Evolutionary conservation across 2,888 invertebrate species (phyloP).

Genomic region (Lepidocyrtoides sp.): DNA sequence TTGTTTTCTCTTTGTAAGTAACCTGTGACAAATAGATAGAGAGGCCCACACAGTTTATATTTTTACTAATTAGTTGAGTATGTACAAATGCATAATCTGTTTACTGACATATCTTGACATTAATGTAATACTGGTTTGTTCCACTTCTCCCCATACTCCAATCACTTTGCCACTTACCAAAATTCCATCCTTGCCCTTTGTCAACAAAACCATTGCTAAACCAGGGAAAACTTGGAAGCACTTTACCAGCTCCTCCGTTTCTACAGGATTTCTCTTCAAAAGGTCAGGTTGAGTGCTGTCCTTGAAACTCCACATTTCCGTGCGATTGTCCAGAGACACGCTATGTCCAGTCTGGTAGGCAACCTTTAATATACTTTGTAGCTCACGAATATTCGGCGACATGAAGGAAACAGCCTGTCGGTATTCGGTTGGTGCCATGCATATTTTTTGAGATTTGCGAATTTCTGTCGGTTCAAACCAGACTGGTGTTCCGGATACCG

Average conservation of each 20-base stretch:
- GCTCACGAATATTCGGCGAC: slow-evolving; percentile 94
- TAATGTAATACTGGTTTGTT: too few relatives aligned
- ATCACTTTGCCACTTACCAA: slow-evolving; percentile 66
- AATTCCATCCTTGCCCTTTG: slow-evolving; percentile 83
- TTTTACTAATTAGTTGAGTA: too few relatives aligned
- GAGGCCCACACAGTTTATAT: too few relatives aligned
- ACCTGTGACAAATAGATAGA: too few relatives aligned
- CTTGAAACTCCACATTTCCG: slow-evolving; percentile 54
- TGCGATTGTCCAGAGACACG: neutral
- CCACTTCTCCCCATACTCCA: too few relatives aligned
- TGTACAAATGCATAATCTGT: too few relatives aligned
- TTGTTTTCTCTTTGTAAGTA: slow-evolving; percentile 24
- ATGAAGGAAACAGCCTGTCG: slow-evolving; percentile 88
- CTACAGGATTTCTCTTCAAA: neutral
- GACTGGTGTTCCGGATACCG: slow-evolving; percentile 90
- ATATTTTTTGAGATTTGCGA: slow-evolving; percentile 91
- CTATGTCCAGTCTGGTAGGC: neutral
- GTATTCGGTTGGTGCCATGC: slow-evolving; percentile 88
- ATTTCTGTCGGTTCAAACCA: slow-evolving; percentile 97
- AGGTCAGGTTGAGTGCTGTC: neutral
- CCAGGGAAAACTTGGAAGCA: slow-evolving; percentile 80
- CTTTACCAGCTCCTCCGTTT: slow-evolving; percentile 40
- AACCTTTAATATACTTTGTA: slow-evolving; percentile 88
- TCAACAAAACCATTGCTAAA: slow-evolving; percentile 82
- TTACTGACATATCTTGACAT: too few relatives aligned